phyloP scores from a whole-genome alignment of 2,113 vertebrate species.

The Heloderma charlesbogerti region DNA sequence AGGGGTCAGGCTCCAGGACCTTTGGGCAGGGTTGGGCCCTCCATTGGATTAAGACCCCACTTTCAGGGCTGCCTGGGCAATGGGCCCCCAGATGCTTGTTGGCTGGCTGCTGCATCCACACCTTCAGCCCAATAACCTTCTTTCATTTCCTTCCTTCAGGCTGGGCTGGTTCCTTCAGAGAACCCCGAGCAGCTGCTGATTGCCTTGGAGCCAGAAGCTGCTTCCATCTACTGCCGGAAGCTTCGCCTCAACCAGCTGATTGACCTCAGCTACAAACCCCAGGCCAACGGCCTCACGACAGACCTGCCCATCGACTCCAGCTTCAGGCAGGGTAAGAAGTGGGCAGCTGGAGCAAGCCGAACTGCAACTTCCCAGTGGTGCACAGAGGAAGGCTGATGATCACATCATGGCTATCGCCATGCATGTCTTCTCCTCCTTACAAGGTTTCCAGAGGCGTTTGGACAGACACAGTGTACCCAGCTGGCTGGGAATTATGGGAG shows the following conservation, averaged over 20 bases:
- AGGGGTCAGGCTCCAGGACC: neutral
- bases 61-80: too few species aligned
- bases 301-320: slow-evolving; percentile 86
- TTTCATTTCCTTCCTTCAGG: slow-evolving; percentile 70
- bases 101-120: neutral
- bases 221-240: slow-evolving; percentile 95
- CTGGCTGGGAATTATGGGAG: too few species aligned
- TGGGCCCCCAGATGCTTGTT: too few species aligned
- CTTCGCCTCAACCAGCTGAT: slow-evolving; percentile 93
- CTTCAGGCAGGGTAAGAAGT: slow-evolving; percentile 89
- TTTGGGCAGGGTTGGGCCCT: neutral
- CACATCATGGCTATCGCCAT: neutral
- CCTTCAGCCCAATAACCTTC: too few species aligned
- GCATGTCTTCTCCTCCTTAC: too few species aligned
- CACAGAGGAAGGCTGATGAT: fast-evolving
- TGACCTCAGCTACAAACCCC: slow-evolving; percentile 86
- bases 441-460: too few species aligned
- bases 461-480: too few species aligned
- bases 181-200: slow-evolving; percentile 91
- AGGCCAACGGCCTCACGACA: slow-evolving; percentile 74
- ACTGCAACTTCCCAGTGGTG: neutral
- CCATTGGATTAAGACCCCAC: too few species aligned
- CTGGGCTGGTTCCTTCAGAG: slow-evolving; percentile 88
- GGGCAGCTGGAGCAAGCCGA: neutral
- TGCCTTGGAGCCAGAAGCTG: slow-evolving; percentile 93